Base-by-base conservation (phyloP, 1,140 invertebrate species). In the Acyrthosiphon pisum region DNA sequence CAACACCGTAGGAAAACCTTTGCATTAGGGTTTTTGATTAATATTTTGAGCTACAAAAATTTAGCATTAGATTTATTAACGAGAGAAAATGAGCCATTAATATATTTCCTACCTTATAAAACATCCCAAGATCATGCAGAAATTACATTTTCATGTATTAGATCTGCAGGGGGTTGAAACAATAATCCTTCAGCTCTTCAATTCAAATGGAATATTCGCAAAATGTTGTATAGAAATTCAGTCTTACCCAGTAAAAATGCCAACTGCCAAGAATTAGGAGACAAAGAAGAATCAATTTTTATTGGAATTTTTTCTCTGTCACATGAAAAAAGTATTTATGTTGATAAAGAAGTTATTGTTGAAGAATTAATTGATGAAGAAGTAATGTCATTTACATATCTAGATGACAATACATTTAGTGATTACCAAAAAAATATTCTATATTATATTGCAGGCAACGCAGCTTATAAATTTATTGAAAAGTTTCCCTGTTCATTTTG, bases 131-230 rank as follows among this genome's bases (percentile, higher is more conserved):
- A 81, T 37, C 35, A 37, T 37, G 35, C 35, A n/a, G 18, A 44
- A 84, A 84, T 84, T 84, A 84, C 81, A 90, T 90, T 90, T 90
- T 14, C 88, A 90, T 90, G 88, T 56, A 53, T 90, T n/a, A 50
- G 26, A 90, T 53, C 30, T 26, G 22, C 18, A 18, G 46, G 30
- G 7, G 46, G 46, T 37, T 90, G 88, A 30, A 90, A 90, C 4
- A 90, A 90, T 90, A 53, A 90, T 90, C 88, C 88, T 35, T 50
- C 46, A 35, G 88, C 88, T 60, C 30, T 90, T n/a, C 88, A 90
- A 90, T 50, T 89, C 14, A 89, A 37, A 89, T 89, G 50, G 44
- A 44, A 6, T 48, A 46, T 89, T 89, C 41, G 86, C 30, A 87
- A 87, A 87, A 87, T 87, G 18, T n/a, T 87, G 35, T 87, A 44